These are phyloP conservation scores for Leptothorax acervorum DNA, from an alignment of 2,888 invertebrate genomes.

Conservation along the genomic window DNA sequence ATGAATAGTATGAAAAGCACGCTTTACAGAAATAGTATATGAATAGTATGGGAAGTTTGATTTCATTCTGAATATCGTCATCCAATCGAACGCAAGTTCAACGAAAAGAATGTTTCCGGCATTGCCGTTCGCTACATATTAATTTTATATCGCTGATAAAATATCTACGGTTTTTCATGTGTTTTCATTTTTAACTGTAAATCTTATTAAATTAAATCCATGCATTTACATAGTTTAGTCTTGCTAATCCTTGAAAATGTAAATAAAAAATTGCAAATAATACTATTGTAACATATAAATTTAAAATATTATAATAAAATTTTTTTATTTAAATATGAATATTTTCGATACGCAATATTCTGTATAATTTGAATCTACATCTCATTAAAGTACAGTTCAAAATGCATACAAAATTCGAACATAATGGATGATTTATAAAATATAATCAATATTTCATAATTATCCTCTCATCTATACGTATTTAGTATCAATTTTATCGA, in stretches of 20 bases:
- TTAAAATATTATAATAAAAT: neutral
- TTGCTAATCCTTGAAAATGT: neutral
- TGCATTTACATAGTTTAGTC: neutral
- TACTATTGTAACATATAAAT: neutral
- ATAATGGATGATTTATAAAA: neutral
- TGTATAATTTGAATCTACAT: neutral
- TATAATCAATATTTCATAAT: neutral
- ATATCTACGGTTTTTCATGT: neutral
- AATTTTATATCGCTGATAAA: neutral
- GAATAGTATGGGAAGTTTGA: slow-evolving; percentile 57
- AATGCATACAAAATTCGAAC: neutral
- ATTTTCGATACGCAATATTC: neutral
- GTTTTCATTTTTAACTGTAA: neutral
- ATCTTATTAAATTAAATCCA: neutral
- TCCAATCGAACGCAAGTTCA: slow-evolving; percentile 15
- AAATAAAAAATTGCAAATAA: neutral
- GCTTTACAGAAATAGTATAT: slow-evolving; percentile 40
- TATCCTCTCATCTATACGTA: neutral
- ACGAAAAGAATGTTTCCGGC: slow-evolving; percentile 13
- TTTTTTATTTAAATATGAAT: neutral
- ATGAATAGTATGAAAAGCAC: slow-evolving; percentile 50
- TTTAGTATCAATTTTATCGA: neutral
- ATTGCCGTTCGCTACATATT: neutral
- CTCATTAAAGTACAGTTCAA: neutral
- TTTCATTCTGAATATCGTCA: slow-evolving; percentile 48